Evolutionary conservation across 2,888 invertebrate genomes (phyloP).

Genomic region (Spilarctia lutea): DNA sequence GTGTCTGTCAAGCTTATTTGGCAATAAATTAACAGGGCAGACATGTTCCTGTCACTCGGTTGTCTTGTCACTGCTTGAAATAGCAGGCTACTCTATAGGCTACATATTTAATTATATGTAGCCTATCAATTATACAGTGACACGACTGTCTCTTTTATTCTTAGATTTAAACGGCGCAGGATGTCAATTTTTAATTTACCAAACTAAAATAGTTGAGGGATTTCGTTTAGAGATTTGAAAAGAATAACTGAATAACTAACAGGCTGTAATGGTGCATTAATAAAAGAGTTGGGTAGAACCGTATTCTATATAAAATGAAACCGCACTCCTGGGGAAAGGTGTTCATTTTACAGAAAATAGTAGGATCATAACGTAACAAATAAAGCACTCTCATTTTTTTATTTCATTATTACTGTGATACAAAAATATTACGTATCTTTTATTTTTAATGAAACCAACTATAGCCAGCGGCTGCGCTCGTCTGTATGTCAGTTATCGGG

Average conservation of each 20-base stretch:
- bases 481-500: too few relatives aligned
- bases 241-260: background rate
- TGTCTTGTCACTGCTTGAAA: constrained; percentile 50
- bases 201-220: background rate
- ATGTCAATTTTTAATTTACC: background rate
- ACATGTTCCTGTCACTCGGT: constrained; percentile 49
- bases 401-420: too few relatives aligned
- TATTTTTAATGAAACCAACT: too few relatives aligned
- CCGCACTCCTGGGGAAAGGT: background rate
- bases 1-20: constrained; percentile 42
- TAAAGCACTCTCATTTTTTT: too few relatives aligned
- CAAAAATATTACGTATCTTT: too few relatives aligned
- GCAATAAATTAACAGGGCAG: constrained; percentile 47
- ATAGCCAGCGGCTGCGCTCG: too few relatives aligned
- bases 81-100: constrained; percentile 37
- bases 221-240: background rate
- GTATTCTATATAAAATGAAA: background rate
- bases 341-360: background rate
- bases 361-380: background rate
- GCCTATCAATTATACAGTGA: constrained; percentile 44
- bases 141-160: constrained; percentile 21
- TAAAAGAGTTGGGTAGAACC: background rate
- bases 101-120: constrained; percentile 20
- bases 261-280: background rate
- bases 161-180: background rate